Percentiles rank a stretch among this genome's conserved stretches.
phyloP scores from a whole-genome alignment of 2,113 vertebrate species.

The Paraplagusia blochii region DNA sequence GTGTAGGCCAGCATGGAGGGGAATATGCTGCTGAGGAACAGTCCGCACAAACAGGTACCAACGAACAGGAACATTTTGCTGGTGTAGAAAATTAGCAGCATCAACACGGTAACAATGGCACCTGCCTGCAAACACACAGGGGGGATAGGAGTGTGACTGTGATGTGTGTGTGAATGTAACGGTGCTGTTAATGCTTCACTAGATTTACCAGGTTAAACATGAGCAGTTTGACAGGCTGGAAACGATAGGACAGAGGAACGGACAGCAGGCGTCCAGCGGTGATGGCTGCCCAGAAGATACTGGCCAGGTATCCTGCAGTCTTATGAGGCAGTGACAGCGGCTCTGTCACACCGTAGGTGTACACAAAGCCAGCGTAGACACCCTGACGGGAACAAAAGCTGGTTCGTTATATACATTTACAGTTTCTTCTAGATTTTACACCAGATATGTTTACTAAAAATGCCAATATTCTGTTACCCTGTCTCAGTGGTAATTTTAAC shows the following conservation, averaged over 20 bases:
- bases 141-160: background rate
- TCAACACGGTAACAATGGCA: conserved; percentile 82
- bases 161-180: background rate
- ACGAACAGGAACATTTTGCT: conserved; percentile 85
- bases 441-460: too few species aligned
- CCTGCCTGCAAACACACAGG: conserved; percentile 76
- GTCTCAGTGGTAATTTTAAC: too few species aligned
- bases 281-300: conserved; percentile 94
- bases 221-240: conserved; percentile 86
- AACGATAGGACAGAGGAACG: conserved; percentile 85
- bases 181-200: conserved; percentile 3
- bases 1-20: conserved; percentile 94
- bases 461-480: too few species aligned
- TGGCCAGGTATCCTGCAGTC: conserved; percentile 87
- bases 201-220: conserved; percentile 86
- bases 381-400: conserved; percentile 75
- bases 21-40: conserved; percentile 96
- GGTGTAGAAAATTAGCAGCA: conserved; percentile 86
- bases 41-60: conserved; percentile 87
- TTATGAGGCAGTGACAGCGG: conserved; percentile 82
- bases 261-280: conserved; percentile 89
- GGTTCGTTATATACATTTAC: too few species aligned
- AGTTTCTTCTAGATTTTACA: too few species aligned
- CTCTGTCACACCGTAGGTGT: conserved; percentile 87
- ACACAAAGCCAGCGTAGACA: conserved; percentile 88